Base-by-base conservation (phyloP, 2,888 invertebrate species). In the Junonia oenone region DNA sequence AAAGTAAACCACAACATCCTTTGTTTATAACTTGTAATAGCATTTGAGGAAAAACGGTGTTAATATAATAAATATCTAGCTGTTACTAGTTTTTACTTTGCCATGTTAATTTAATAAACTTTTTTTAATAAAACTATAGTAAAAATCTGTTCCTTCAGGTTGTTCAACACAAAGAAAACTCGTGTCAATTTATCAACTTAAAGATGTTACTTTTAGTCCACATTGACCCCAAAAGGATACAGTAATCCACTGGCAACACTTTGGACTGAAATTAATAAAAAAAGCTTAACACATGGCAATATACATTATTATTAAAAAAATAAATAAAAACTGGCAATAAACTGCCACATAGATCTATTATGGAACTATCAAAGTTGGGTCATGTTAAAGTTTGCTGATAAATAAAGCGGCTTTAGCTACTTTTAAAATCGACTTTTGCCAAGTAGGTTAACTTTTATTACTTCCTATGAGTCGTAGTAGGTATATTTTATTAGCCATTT, bases 191-290 rank as follows among this genome's bases (percentile, higher is more conserved):
- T 19, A 11, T 40, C 6, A 40, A 40, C 40, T 40, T 48, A 51
- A 35, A 52, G 45, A 27, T 17, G 43, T 55, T 57, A 35, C 31
- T 60, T 50, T 64, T 51, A 63, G 66, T 67, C 65, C 64, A 49
- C 61, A 61, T 62, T 65, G 64, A 68, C 66, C 62, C 67, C 67
- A 64, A 58, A 56, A 53, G 59, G 57, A 46, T 52, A 62, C 33
- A 45, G 40, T 14, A 56, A 53, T 53, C 56, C 56, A 59, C 56
- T 59, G 64, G 68, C 64, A 67, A 68, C 62, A 65, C 63, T 63
- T 63, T 62, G 65, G 65, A 66, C 66, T 65, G 19, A 33, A n/a
- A 0, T 6, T 17, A 33, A 33, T 19, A 29, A 9, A 9, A 45
- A 22, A n/a, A 17, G 2, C 22, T 43, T 8, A 22, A 22, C 6